phyloP scores from a whole-genome alignment of 2,888 invertebrate species.

The Macrophya annulata region DNA sequence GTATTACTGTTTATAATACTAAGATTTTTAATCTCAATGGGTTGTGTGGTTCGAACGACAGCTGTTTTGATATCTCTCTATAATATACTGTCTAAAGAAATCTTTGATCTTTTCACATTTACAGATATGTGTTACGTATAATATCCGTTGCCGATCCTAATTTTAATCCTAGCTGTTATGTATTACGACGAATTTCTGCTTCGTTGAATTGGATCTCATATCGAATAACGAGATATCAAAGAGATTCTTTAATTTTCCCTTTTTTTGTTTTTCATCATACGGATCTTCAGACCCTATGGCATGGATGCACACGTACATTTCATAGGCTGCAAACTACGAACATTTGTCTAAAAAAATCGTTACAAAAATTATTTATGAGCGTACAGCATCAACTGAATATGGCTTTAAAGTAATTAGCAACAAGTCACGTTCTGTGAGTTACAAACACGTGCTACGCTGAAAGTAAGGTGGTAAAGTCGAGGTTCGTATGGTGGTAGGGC shows the following conservation, averaged over 20 bases:
- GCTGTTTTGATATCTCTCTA: slow-evolving; percentile 66
- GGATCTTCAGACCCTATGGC: not conserved
- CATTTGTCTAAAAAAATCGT: slow-evolving; percentile 6
- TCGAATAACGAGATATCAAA: slow-evolving; percentile 11
- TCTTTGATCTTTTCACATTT: slow-evolving; percentile 40
- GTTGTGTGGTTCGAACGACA: slow-evolving; percentile 63
- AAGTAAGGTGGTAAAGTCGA: slow-evolving; percentile 37
- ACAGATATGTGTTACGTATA: not conserved
- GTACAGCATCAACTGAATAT: slow-evolving; percentile 8
- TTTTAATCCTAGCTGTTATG: slow-evolving; percentile 2
- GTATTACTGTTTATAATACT: slow-evolving; percentile 57
- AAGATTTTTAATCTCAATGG: slow-evolving; percentile 58
- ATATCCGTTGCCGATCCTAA: slow-evolving; percentile 3
- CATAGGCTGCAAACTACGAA: not conserved
- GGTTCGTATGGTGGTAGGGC: slow-evolving; percentile 17
- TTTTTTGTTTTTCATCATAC: not conserved
- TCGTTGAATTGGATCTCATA: not conserved
- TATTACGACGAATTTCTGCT: slow-evolving; percentile 27
- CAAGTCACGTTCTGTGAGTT: slow-evolving; percentile 49
- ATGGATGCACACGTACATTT: not conserved
- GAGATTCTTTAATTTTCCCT: not conserved
- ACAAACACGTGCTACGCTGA: slow-evolving; percentile 29
- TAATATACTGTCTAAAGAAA: slow-evolving; percentile 42
- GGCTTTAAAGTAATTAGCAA: slow-evolving; percentile 44
- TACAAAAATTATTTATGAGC: slow-evolving; percentile 16